Evolutionary conservation across 2,113 vertebrate genomes (phyloP), one percentile per base, ranked within the genome.

Genomic region (Pavo muticus): DNA sequence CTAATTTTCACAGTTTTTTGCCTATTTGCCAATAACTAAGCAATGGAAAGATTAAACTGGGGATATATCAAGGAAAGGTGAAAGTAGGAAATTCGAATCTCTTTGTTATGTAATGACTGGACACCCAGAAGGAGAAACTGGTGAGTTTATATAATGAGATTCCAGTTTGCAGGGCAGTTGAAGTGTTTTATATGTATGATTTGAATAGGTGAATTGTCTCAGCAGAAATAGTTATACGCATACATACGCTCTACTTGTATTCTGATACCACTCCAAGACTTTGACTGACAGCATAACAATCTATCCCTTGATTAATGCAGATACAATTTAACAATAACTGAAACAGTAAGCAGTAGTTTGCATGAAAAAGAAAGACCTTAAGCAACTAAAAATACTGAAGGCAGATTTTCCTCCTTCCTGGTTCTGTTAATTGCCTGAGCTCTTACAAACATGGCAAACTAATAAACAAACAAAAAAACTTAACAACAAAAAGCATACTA

Each of bases 21-120:
- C 30, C 30, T 45, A 54, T 57, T 84, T 92, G 87, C 73, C 65
- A 74, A 42, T 50, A 88, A 60, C 37, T 86, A 87, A 77, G 69
- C 64, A 77, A 71, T 10, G 14, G 60, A 57, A 94, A 92, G 73
- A 94, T 89, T 95, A 77, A 95, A 75, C 40, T 42, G 21, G 11
- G 70, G 29, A 84, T 65, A 50, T 71, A 70, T 65, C 61, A 85
- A 37, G 14, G 21, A 86, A 91, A 95, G 64, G 68, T 64, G 42
- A 90, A 95, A 96, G 90, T 0, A 71, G 42, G 39, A 37, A 86
- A 86, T 65, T 80, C 37, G 16, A 20, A 91, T 91, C 69, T 77
- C 74, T 57, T 79, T 56, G 47, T 84, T 72, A 77, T 70, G 50
- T 83, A 91, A 88, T 45, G 88, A 77, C 83, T 77, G 13, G 35